phyloP scores from a whole-genome alignment of 2,888 invertebrate species.

The Adineta ricciae region DNA sequence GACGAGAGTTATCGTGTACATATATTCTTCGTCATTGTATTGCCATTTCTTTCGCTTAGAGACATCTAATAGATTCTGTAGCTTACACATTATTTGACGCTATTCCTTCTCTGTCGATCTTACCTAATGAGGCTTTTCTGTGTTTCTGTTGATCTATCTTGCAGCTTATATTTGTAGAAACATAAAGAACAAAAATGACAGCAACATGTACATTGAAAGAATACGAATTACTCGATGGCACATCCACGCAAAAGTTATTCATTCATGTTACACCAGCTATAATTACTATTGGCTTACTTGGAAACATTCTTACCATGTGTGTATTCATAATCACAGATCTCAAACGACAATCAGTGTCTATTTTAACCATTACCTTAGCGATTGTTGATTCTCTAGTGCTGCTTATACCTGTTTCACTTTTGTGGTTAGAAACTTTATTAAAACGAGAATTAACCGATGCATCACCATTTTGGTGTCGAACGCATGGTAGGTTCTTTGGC shows the following conservation, averaged over 20 bases:
- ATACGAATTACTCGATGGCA: neutral
- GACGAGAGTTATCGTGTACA: neutral
- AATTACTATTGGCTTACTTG: neutral
- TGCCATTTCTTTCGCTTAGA: neutral
- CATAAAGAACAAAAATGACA: neutral
- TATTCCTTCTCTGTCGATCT: neutral
- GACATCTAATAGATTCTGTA: neutral
- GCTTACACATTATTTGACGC: neutral
- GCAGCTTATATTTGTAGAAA: neutral
- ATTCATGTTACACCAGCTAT: conserved; percentile 9
- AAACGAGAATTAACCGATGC: neutral
- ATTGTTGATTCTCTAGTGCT: conserved; percentile 16
- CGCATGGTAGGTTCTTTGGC: neutral
- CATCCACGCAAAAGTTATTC: neutral
- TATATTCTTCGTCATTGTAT: neutral
- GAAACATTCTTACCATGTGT: neutral
- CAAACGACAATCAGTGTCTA: neutral
- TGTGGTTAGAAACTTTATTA: neutral
- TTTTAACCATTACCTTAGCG: neutral
- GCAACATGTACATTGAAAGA: neutral
- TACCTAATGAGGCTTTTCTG: neutral
- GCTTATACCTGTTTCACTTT: neutral
- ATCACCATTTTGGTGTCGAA: conserved; percentile 8
- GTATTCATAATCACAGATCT: neutral
- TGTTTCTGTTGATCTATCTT: neutral